phyloP scores from a whole-genome alignment of 2,797 vertebrate genomes.

The Helicolenus hilgendorfi region DNA sequence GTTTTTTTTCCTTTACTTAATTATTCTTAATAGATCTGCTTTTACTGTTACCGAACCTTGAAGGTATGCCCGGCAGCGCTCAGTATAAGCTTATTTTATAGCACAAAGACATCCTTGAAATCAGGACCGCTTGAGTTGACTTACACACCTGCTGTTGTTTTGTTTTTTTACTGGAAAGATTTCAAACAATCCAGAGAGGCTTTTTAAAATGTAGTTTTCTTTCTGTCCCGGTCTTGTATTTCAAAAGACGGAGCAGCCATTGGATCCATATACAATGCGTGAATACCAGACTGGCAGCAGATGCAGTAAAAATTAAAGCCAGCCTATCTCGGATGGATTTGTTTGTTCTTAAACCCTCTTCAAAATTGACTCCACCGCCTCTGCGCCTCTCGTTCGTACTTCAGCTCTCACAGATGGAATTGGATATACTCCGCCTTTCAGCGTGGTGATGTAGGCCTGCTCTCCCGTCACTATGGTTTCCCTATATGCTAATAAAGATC shows the following conservation, averaged over 20 bases:
- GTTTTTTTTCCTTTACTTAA: constrained; percentile 16
- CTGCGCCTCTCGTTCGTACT: constrained; percentile 12
- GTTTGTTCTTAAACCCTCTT: constrained; percentile 68
- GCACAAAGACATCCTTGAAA: constrained; percentile 41
- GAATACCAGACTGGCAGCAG: constrained; percentile 10
- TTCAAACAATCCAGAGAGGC: constrained; percentile 40
- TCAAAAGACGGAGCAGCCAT: constrained; percentile 16
- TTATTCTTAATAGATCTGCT: constrained; percentile 11
- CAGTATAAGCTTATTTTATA: constrained; percentile 33
- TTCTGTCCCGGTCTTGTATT: constrained; percentile 20
- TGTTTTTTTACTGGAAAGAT: constrained; percentile 45
- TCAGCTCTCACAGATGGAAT: constrained; percentile 23
- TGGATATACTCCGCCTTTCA: constrained; percentile 30
- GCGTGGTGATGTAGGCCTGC: neutral
- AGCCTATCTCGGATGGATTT: constrained; percentile 32
- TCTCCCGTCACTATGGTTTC: constrained; percentile 46
- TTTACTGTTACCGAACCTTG: constrained; percentile 22
- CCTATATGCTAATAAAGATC: constrained; percentile 57
- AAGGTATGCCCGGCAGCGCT: constrained; percentile 33
- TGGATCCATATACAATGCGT: neutral
- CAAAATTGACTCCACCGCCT: constrained; percentile 43
- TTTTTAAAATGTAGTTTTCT: constrained; percentile 38
- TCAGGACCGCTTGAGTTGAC: constrained; percentile 14
- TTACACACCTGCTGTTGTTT: constrained; percentile 47
- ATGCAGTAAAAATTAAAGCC: constrained; percentile 27